Base-by-base conservation (phyloP, 2,888 invertebrate genomes). In the Entomobrya proxima region DNA sequence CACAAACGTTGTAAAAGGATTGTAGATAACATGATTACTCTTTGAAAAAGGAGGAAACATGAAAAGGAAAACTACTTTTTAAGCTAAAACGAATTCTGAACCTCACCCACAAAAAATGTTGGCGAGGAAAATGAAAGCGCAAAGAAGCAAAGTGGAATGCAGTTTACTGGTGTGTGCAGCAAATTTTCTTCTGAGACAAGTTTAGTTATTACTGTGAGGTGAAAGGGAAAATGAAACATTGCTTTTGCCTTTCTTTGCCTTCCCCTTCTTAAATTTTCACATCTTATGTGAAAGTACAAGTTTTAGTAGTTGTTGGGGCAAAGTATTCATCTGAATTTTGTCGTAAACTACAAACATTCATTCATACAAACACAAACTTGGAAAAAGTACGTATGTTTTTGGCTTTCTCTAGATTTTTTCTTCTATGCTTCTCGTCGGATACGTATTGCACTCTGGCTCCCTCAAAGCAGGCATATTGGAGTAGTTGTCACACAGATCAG, bases 151-250 rank as follows among this genome's bases (percentile, higher is more conserved):
- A 40, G 9, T 15, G 15, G 15, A 40, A 40, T n/a, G n/a, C n/a
- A n/a, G n/a, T n/a, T n/a, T n/a, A n/a, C n/a, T n/a, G n/a, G n/a
- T n/a, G 32, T 27, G n/a, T 64, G 64, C 64, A 67, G 18, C 5
- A 6, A n/a, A n/a, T 4, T n/a, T 52, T 18, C 7, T 52, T 6
- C 5, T n/a, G 4, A 69, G 11, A 67, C 69, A 47, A 21, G 7
- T 15, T 72, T 50, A 50, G 50, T 50, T 74, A 32, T 47, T 37
- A 76, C 18, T 11, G 15, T 1, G 61, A 61, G 40, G 77, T 44
- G 61, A 58, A 77, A 44, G 47, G 27, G 72, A 35, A 79, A 50
- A 79, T 79, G 67, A 64, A 64, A 67, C 78, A 78, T 79, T 79
- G 64, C 79, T 50, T 74, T 47, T 79, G 44, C 78, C 37, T 32